Evolutionary conservation across 2,797 vertebrate genomes (phyloP).

Genomic region (Acanthurus lineatus): DNA sequence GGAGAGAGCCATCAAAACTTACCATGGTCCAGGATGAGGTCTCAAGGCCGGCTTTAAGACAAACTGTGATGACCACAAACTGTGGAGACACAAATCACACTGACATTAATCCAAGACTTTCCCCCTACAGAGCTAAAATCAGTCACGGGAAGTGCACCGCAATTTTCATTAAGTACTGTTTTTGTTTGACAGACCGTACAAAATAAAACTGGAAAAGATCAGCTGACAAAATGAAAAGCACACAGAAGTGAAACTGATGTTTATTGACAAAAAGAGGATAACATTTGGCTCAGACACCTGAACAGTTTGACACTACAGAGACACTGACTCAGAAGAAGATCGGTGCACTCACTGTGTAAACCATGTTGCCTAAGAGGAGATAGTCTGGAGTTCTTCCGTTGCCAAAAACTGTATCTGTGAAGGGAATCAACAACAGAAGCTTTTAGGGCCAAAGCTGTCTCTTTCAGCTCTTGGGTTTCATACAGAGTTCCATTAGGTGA

Average conservation of each 20-base stretch:
- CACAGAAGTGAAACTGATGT: slow-evolving; percentile 26
- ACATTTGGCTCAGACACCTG: slow-evolving; percentile 45
- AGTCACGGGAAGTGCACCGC: not conserved
- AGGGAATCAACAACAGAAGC: slow-evolving; percentile 77
- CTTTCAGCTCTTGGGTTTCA: slow-evolving; percentile 47
- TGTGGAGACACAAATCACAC: slow-evolving; percentile 78
- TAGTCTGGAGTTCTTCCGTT: slow-evolving; percentile 97
- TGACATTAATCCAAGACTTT: slow-evolving; percentile 17
- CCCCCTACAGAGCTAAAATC: not conserved
- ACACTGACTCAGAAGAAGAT: slow-evolving; percentile 39
- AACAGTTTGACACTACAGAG: slow-evolving; percentile 39
- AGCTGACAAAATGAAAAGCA: slow-evolving; percentile 20
- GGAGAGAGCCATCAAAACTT: slow-evolving; percentile 71
- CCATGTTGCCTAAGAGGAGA: slow-evolving; percentile 97
- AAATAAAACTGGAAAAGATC: slow-evolving; percentile 6
- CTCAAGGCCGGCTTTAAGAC: slow-evolving; percentile 98
- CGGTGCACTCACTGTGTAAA: slow-evolving; percentile 94
- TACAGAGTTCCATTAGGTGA: slow-evolving; percentile 54
- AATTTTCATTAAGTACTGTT: slow-evolving; percentile 4
- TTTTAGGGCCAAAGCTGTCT: slow-evolving; percentile 50
- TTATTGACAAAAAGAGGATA: slow-evolving; percentile 42
- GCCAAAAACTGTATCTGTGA: slow-evolving; percentile 93
- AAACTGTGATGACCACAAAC: slow-evolving; percentile 99
- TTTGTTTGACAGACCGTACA: slow-evolving; percentile 1
- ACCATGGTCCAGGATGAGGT: slow-evolving; percentile 99